Evolutionary conservation across 2,888 invertebrate species (phyloP), one percentile per base, ranked within the genome.

Genomic region (Rhingia rostrata): DNA sequence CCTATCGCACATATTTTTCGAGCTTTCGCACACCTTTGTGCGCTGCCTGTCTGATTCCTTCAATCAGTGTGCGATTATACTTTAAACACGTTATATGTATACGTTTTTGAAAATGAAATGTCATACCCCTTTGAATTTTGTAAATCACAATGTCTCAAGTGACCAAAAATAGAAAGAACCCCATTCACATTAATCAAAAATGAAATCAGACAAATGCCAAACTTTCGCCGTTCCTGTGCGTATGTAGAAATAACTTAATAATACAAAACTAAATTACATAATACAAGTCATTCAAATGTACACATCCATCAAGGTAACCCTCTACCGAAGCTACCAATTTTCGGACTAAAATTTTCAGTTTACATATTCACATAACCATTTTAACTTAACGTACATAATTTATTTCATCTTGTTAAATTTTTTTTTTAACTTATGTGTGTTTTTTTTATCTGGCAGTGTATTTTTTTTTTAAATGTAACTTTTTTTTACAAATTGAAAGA

Each of bases 371-470:
- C 53, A 81, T 66, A 43, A 60, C 33, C 3, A 49, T 49, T 78
- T 69, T 6, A 70, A 69, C 37, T 63, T 39, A 64, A 41, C 6
- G 30, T 43, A 66, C 41, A 45, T 53, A 61, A 53, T 53, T 53
- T 70, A 10, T 53, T 49, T 7, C 5, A 22, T 70, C 51, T 63
- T 58, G 22, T 41, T 78, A 51, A 43, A n/a, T 30, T 32, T 32
- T 41, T 54, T 61, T 54, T 66, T 70, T 72, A 75, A 81, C 45
- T 67, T 79, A 73, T 73, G 47, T 58, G 54, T 72, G 49, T 45
- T 47, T 82, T 60, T 81, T 73, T 67, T 22, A 22, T 73, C 82
- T 83, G 83, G 83, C 83, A 83, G 83, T 83, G 83, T 83, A 73
- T 69, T 30, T 69, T 69, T 63, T 47, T n/a, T 64, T 73, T 64